A percentile compares a stretch with the other conserved stretches of the same genome.
These are phyloP conservation scores for Monopterus albus DNA, from an alignment of 2,113 vertebrate species.

Conservation along the genomic window DNA sequence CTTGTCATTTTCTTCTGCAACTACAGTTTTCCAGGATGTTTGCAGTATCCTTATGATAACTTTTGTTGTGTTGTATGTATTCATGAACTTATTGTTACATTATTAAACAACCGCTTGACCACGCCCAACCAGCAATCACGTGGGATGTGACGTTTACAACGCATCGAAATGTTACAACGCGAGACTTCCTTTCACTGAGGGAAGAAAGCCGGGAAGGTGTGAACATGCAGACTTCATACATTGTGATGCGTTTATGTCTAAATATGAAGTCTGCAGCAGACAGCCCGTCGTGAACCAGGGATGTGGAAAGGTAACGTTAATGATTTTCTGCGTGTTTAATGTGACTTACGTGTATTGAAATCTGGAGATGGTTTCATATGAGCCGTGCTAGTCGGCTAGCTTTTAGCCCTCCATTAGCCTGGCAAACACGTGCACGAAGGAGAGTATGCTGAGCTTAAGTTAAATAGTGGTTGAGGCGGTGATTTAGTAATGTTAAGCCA, in stretches of 20 bases:
- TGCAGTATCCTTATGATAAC: too few species aligned
- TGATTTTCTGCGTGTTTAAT: accelerated
- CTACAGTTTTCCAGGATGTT: too few species aligned
- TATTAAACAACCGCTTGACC: background rate
- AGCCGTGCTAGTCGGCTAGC: conserved; percentile 12
- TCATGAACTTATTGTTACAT: too few species aligned
- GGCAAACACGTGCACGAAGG: conserved; percentile 53
- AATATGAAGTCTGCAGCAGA: accelerated
- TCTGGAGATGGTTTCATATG: accelerated
- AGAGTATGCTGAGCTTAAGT: accelerated
- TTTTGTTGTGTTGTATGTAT: too few species aligned
- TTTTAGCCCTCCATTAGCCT: conserved; percentile 18
- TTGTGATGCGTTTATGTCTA: accelerated
- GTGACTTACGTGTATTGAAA: accelerated
- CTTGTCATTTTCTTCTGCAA: too few species aligned
- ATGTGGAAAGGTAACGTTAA: conserved; percentile 29
- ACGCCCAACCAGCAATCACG: conserved; percentile 40
- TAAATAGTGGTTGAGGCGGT: accelerated
- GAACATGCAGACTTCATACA: accelerated
- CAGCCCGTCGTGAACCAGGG: conserved; percentile 38
- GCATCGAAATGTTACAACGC: conserved; percentile 18
- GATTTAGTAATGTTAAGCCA: background rate
- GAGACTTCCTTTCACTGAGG: background rate
- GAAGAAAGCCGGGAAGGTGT: too few species aligned
- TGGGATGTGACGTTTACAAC: conserved; percentile 24